These are phyloP conservation scores for Meloe dianella DNA, from an alignment of 2,888 invertebrate genomes.

Conservation along the genomic window DNA sequence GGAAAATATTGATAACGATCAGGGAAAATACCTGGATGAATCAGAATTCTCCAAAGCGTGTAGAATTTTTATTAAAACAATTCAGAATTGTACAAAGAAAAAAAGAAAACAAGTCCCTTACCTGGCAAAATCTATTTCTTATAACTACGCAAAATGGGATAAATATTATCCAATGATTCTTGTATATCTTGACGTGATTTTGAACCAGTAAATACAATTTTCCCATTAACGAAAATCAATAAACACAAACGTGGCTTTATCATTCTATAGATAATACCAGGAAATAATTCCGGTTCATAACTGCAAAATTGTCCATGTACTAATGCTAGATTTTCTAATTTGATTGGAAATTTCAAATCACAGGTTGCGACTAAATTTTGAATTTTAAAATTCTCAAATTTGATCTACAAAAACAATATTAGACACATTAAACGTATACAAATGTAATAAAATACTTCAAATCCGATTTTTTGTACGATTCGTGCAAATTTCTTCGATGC, in stretches of 20 bases:
- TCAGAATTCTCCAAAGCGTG: neutral
- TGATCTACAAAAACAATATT: slow-evolving; percentile 65
- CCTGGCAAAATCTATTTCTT: slow-evolving; percentile 67
- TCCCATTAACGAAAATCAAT: slow-evolving; percentile 98
- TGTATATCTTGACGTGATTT: slow-evolving; percentile 90
- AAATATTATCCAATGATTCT: slow-evolving; percentile 93
- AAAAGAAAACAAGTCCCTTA: neutral
- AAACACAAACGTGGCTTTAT: slow-evolving; percentile 72
- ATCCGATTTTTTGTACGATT: slow-evolving; percentile 82
- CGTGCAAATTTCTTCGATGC: slow-evolving; percentile 82
- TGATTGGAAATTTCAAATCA: slow-evolving; percentile 76
- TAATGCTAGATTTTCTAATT: slow-evolving; percentile 74
- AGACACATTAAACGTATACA: neutral
- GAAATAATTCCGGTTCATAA: slow-evolving; percentile 98
- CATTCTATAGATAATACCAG: slow-evolving; percentile 98
- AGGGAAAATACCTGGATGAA: neutral
- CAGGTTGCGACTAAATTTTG: slow-evolving; percentile 80
- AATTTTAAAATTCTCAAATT: slow-evolving; percentile 78
- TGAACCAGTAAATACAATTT: slow-evolving; percentile 97
- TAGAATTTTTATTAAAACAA: neutral
- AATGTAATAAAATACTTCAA: slow-evolving; percentile 55
- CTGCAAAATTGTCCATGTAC: slow-evolving; percentile 74
- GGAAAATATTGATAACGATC: neutral
- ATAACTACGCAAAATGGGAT: slow-evolving; percentile 93
- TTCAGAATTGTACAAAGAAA: neutral